Evolutionary conservation across 2,113 vertebrate species (phyloP).

Genomic region (Otus sunia): DNA sequence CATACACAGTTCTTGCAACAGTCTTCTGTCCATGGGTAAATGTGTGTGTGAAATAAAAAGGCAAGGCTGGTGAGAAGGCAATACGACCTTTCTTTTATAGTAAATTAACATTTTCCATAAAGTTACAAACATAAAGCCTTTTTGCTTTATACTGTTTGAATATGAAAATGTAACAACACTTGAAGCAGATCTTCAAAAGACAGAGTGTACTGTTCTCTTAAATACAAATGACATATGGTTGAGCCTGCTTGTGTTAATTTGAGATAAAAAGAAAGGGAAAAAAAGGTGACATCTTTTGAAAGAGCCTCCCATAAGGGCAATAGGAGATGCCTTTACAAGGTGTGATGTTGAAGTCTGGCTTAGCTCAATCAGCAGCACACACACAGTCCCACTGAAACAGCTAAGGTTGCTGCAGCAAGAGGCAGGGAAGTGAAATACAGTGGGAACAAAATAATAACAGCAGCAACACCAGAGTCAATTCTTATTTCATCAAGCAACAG

Average conservation of each 20-base stretch:
- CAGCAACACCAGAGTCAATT: background rate
- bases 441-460: background rate
- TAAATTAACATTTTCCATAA: background rate
- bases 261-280: background rate
- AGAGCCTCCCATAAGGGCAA: background rate
- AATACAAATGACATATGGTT: background rate
- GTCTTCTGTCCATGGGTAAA: background rate
- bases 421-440: background rate
- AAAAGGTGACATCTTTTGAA: constrained; percentile 15
- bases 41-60: background rate
- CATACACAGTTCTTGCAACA: background rate
- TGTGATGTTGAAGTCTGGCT: constrained; percentile 10
- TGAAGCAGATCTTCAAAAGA: background rate
- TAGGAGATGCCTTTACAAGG: constrained; percentile 24
- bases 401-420: background rate
- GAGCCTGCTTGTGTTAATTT: background rate
- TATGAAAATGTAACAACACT: background rate
- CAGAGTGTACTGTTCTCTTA: background rate
- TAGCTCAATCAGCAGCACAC: constrained; percentile 4
- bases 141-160: background rate
- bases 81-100: background rate
- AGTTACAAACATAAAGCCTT: background rate
- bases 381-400: background rate
- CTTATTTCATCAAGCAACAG: background rate
- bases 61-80: background rate